Conservation (phyloP, 2,888 invertebrate species). For the Lottia scabra region DNA sequence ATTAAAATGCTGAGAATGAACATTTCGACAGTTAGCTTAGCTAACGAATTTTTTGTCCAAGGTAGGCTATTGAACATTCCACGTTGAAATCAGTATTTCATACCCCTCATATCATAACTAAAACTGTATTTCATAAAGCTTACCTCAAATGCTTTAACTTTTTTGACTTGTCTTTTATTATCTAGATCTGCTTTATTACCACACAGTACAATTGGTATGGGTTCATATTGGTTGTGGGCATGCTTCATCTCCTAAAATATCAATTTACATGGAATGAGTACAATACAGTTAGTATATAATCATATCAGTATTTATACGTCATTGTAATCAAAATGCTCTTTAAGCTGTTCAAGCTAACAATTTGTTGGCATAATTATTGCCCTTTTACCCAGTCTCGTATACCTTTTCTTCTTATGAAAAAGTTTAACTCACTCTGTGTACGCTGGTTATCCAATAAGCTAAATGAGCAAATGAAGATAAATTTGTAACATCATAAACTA, state of each 20-base stretch:
- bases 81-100: too few relatives aligned
- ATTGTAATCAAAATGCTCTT: too few relatives aligned
- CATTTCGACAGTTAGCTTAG: too few relatives aligned
- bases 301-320: too few relatives aligned
- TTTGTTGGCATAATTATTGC: too few relatives aligned
- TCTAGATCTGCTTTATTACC: slow-evolving; percentile 62
- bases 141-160: slow-evolving; percentile 47
- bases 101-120: too few relatives aligned
- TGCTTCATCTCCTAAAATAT: slow-evolving; percentile 38
- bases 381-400: too few relatives aligned
- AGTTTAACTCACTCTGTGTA: slow-evolving; percentile 80
- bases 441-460: slow-evolving; percentile 90
- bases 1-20: not conserved
- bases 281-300: too few relatives aligned
- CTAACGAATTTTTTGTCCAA: too few relatives aligned
- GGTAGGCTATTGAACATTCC: too few relatives aligned
- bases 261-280: too few relatives aligned
- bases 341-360: too few relatives aligned
- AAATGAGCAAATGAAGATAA: slow-evolving; percentile 90
- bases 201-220: slow-evolving; percentile 58
- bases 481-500: slow-evolving; percentile 92
- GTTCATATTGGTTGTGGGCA: slow-evolving; percentile 52
- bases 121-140: not conserved
- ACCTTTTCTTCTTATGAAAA: not conserved
- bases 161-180: slow-evolving; percentile 41